A percentile compares a stretch with the other conserved stretches of the same genome.
Evolutionary conservation across 2,113 vertebrate species (phyloP).

Genomic region (Chloropsis hardwickii): DNA sequence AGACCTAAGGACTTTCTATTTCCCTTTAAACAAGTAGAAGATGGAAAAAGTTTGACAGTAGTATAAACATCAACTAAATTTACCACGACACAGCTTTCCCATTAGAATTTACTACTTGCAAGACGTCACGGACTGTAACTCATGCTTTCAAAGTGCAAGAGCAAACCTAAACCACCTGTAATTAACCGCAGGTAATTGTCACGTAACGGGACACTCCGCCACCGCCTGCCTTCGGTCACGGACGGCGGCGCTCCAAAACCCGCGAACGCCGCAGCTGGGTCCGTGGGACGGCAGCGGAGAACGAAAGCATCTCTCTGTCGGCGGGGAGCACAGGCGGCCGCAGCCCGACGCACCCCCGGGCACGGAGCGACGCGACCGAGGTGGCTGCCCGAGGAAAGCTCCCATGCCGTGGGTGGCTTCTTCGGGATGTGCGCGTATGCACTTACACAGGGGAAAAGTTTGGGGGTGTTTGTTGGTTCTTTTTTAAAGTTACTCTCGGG

Average conservation of each 20-base stretch:
- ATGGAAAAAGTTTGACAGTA: accelerated
- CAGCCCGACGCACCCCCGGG: neutral
- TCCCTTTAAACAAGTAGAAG: neutral
- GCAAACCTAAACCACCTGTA: neutral
- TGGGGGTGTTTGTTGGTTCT: accelerated
- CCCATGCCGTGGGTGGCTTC: accelerated
- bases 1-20: neutral
- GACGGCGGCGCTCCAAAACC: neutral
- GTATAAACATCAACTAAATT: accelerated
- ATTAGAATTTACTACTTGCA: neutral
- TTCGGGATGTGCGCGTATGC: accelerated
- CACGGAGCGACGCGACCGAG: neutral
- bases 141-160: accelerated
- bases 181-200: neutral
- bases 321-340: neutral
- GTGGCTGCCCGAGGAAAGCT: no score
- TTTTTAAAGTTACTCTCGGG: neutral
- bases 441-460: accelerated
- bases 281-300: accelerated
- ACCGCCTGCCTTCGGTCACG: accelerated
- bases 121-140: accelerated
- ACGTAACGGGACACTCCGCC: neutral
- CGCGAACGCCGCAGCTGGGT: accelerated
- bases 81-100: neutral
- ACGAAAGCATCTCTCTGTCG: accelerated